Percentiles rank a stretch among this genome's conserved stretches.
Conservation (phyloP, 1,140 invertebrate species). For the Berghia stephanieae region DNA sequence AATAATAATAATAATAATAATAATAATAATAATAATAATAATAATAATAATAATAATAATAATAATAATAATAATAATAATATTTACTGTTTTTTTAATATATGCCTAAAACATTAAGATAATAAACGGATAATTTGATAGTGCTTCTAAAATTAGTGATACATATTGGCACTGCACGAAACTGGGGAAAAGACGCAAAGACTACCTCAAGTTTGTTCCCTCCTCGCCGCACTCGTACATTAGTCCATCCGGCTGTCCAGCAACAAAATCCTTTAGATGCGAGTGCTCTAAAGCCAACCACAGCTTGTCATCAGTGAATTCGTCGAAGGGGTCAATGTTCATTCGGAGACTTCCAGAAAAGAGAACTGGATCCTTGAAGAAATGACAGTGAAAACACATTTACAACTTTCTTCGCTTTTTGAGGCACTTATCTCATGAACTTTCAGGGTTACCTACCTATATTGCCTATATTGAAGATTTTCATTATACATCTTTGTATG, state of each 20-base stretch:
- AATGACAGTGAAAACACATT: not conserved
- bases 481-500: not conserved
- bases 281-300: conserved; percentile 81
- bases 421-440: no score
- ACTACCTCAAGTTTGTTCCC: conserved; percentile 68
- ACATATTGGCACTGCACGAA: no score
- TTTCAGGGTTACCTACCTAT: not conserved
- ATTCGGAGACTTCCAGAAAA: conserved; percentile 73
- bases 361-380: conserved; percentile 68
- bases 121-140: no score
- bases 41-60: no score
- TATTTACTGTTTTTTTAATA: no score
- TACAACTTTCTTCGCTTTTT: no score
- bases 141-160: no score
- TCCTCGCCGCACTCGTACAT: conserved; percentile 64
- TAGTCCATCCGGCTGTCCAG: conserved; percentile 51
- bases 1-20: no score
- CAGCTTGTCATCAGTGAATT: conserved; percentile 75
- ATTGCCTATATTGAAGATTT: not conserved
- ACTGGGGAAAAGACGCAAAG: no score
- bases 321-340: conserved; percentile 86
- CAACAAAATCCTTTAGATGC: conserved; percentile 61
- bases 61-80: no score
- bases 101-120: no score
- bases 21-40: no score